Base-by-base conservation (phyloP, 2,888 invertebrate genomes). In the Horisme vitalbata region DNA sequence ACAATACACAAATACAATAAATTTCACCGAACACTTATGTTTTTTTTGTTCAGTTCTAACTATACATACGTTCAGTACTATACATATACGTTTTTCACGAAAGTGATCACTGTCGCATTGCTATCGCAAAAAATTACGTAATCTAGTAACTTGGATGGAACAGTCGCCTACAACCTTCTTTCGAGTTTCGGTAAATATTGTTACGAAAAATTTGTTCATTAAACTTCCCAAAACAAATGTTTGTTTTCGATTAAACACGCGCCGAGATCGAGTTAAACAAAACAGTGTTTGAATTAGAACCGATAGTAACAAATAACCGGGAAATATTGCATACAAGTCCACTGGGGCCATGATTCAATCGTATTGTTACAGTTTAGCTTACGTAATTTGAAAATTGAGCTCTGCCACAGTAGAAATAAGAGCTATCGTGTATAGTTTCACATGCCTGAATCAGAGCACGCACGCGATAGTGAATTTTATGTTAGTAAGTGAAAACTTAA, bases 151-250 rank as follows among this genome's bases (percentile, higher is more conserved):
- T n/a, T n/a, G n/a, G n/a, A n/a, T n/a, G n/a, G 36, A 47, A 52
- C 47, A 53, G 36, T 28, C 47, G 46, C 41, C 39, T 48, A 24
- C 32, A 57, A 47, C 43, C 51, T 55, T 48, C 55, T 51, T 55
- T 41, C 44, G 30, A 53, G 50, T 59, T 59, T 50, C 14, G 45
- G 54, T 56, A 59, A 59, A 59, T 54, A 59, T 30, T 28, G 48
- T 31, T 44, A 13, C 45, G 41, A 41, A 50, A 51, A 44, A 38
- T 41, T 51, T 46, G 15, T 38, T 43, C 30, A 31, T 33, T 34
- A 13, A 47, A 47, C 18, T 48, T 38, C 28, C 27, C 32, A 30
- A 39, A 44, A 45, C 39, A 27, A 49, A 46, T 54, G 52, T 54
- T 57, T 49, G 32, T 41, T 44, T 44, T 49, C 35, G 39, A 49